Evolutionary conservation across 2,888 invertebrate species (phyloP).

Genomic region (Boloria euphrosyne): DNA sequence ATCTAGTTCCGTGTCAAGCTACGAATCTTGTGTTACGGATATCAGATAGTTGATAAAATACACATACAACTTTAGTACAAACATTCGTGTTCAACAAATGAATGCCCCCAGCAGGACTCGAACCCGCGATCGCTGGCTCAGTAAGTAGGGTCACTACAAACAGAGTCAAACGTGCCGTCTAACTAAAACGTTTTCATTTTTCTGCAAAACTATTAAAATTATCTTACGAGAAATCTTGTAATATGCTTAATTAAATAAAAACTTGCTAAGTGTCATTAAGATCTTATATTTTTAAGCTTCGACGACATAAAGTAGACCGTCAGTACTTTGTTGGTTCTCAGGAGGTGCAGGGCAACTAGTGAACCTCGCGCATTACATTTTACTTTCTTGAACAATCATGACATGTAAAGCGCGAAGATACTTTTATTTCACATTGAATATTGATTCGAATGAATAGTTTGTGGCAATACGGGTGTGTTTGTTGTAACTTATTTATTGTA

Average conservation of each 20-base stretch:
- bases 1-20: too few species aligned
- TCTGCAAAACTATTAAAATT: not conserved
- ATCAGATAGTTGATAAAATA: too few species aligned
- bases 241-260: constrained; percentile 5
- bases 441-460: not conserved
- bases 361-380: constrained; percentile 13
- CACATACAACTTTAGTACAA: too few species aligned
- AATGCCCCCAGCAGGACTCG: too few species aligned
- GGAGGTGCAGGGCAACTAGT: constrained; percentile 13
- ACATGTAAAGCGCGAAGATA: constrained; percentile 6
- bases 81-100: too few species aligned
- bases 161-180: too few species aligned
- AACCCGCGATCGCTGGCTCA: too few species aligned
- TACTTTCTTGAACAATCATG: constrained; percentile 12
- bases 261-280: not conserved
- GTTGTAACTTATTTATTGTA: too few species aligned
- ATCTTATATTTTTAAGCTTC: not conserved
- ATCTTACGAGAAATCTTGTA: constrained; percentile 14
- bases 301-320: constrained; percentile 10
- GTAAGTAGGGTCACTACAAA: too few species aligned
- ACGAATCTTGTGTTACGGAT: too few species aligned
- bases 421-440: not conserved
- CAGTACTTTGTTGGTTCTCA: constrained; percentile 5
- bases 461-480: not conserved
- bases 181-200: not conserved